Evolutionary conservation across 1,140 invertebrate species (phyloP), one percentile per base, ranked within the genome.

Genomic region (Zophobas morio): DNA sequence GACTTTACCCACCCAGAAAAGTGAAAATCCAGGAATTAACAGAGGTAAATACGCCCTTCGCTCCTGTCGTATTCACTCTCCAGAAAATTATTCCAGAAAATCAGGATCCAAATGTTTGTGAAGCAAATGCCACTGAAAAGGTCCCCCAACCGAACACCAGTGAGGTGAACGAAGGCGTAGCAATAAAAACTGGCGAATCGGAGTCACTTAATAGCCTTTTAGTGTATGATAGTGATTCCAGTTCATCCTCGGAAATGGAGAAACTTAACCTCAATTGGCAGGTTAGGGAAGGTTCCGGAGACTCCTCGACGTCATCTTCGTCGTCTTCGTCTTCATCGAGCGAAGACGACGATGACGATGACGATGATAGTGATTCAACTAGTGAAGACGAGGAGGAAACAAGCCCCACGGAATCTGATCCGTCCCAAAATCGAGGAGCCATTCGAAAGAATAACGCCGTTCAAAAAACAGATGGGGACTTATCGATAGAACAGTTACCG

Each of bases 401-500:
- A 33, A 72, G 34, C 32, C 32, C n/a, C 8, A 66, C 74, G 46
- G 70, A 73, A 6, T 71, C 75, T 78, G 63, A 49, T 20, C 47
- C 4, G n/a, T 73, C 37, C 33, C 54, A 32, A 56, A 77, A 36
- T 57, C n/a, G 3, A 33, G 46, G 51, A 2, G 72, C 40, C 70
- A 81, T 74, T 32, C 56, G 40, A 53, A 74, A 51, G 63, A 75
- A 53, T 66, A 20, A 20, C 20, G 20, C 20, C 20, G 20, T 20
- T 54, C 3, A 70, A 51, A 72, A 72, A 53, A 34, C 34, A 2
- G 3, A 33, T 20, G 49, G 51, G 4, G 71, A 56, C 20, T 35
- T 72, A 36, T 39, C 20, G 8, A 6, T 76, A 20, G 75, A 76
- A 6, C 6, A 96, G 81, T 87, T 97, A 53, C 95, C 95, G 1